Conservation (phyloP, 2,797 vertebrate genomes). For the Cyclopterus lumpus region DNA sequence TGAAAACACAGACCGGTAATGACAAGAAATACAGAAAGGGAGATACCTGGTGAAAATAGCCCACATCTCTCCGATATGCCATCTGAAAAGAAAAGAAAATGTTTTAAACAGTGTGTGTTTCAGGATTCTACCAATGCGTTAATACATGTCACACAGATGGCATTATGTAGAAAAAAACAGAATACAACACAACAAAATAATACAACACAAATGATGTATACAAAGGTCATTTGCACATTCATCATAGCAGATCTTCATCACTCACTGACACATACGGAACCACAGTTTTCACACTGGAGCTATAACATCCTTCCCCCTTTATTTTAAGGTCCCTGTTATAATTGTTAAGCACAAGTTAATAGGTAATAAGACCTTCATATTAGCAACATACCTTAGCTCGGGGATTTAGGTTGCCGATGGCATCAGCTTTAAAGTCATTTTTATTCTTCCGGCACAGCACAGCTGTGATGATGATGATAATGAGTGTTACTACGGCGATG, state of each 20-base stretch:
- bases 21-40: conserved; percentile 47
- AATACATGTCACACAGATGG: neutral
- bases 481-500: conserved; percentile 93
- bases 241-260: neutral
- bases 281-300: neutral
- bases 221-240: neutral
- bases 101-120: conserved; percentile 26
- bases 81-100: conserved; percentile 72
- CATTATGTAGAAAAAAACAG: neutral
- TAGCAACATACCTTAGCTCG: conserved; percentile 88
- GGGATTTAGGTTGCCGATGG: conserved; percentile 94
- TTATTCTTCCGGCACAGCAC: conserved; percentile 99
- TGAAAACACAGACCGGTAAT: conserved; percentile 54
- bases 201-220: neutral
- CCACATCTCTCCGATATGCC: conserved; percentile 83
- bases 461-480: conserved; percentile 97
- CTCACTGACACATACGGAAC: conserved; percentile 1
- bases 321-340: too few relatives aligned
- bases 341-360: too few relatives aligned
- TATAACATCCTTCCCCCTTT: too few relatives aligned
- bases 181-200: conserved; percentile 5
- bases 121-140: neutral
- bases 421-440: conserved; percentile 95
- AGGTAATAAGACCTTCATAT: neutral
- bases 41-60: conserved; percentile 85